These are phyloP conservation scores for Ernsta delagoae DNA, from an alignment of 2,888 invertebrate genomes.

Conservation along the genomic window DNA sequence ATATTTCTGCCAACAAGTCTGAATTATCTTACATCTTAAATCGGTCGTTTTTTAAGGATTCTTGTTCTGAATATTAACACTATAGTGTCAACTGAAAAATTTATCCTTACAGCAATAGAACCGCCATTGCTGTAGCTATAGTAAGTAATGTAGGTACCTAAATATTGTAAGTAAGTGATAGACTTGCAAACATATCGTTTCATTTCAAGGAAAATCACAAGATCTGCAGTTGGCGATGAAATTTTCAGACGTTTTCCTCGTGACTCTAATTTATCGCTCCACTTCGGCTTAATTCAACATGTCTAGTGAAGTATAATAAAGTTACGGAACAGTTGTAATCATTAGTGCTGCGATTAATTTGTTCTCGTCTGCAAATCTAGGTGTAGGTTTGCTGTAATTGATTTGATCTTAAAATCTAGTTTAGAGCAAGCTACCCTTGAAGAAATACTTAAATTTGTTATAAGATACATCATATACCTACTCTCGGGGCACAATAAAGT, in stretches of 20 bases:
- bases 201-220: neutral
- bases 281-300: constrained; percentile 29
- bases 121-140: too few species aligned
- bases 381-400: constrained; percentile 6
- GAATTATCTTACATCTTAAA: too few species aligned
- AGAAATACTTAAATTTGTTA: neutral
- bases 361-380: constrained; percentile 2
- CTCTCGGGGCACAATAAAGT: constrained; percentile 25
- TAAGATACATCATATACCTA: constrained; percentile 20
- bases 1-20: too few species aligned
- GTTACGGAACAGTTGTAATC: constrained; percentile 23
- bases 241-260: constrained; percentile 27
- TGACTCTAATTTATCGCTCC: constrained; percentile 26
- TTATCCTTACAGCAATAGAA: too few species aligned
- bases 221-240: constrained; percentile 21
- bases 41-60: too few species aligned
- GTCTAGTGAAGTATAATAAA: constrained; percentile 23
- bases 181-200: neutral
- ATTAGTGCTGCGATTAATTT: constrained; percentile 15
- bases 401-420: neutral
- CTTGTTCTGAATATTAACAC: too few species aligned
- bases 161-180: too few species aligned
- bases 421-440: too few species aligned
- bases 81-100: too few species aligned
- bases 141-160: too few species aligned